Conservation (phyloP, 1,140 invertebrate genomes). For the Pemphigus obesinymphae region DNA sequence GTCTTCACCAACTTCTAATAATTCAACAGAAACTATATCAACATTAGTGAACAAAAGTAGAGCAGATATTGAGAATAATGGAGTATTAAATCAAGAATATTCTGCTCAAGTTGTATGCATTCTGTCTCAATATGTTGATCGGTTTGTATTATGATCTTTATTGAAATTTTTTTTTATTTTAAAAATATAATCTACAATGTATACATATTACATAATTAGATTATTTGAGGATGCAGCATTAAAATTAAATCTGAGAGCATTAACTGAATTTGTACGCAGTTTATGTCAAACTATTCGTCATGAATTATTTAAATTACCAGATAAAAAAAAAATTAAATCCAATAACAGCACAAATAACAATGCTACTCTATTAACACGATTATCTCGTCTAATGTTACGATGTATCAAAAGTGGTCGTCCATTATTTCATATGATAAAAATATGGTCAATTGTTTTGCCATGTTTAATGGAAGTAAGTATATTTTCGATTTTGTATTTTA, state of each 20-base stretch:
- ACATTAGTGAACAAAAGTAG: conserved; percentile 65
- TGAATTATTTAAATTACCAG: conserved; percentile 58
- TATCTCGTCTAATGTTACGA: conserved; percentile 81
- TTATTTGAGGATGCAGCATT: conserved; percentile 79
- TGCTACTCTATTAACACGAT: conserved; percentile 62
- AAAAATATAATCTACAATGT: no score
- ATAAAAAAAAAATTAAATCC: conserved; percentile 39
- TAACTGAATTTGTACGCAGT: conserved; percentile 74
- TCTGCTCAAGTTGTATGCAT: conserved; percentile 82
- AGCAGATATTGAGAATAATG: conserved; percentile 55
- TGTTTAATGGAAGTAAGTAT: conserved; percentile 78
- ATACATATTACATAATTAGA: no score
- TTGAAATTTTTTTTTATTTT: background rate
- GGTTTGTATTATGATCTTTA: conserved; percentile 47
- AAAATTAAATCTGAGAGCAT: conserved; percentile 74
- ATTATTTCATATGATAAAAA: conserved; percentile 80
- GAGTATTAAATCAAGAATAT: conserved; percentile 65
- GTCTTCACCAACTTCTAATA: conserved; percentile 57
- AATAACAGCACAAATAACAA: conserved; percentile 38
- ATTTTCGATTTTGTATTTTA: background rate
- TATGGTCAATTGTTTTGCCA: conserved; percentile 81
- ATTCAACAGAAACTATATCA: conserved; percentile 54
- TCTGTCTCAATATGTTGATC: conserved; percentile 78
- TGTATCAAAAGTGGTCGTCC: conserved; percentile 81
- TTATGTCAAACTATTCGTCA: conserved; percentile 76